Evolutionary conservation across 2,113 vertebrate genomes (phyloP).

Genomic region (Columba livia): DNA sequence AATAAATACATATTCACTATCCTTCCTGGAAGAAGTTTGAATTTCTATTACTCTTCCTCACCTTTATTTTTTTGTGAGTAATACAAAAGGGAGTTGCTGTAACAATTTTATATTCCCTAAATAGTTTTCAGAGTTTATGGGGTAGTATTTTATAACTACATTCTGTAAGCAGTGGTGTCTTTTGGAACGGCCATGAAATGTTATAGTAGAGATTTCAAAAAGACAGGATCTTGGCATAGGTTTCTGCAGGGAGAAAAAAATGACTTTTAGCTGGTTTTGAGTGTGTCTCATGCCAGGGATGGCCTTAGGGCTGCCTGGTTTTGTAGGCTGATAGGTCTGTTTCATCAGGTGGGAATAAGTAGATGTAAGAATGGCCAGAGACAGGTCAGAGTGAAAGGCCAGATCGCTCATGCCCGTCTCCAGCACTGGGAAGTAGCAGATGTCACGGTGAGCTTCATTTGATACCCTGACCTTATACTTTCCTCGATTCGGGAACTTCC

Average conservation of each 20-base stretch:
- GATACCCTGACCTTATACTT: neutral
- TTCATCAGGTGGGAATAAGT: neutral
- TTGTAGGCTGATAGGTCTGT: neutral
- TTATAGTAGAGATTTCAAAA: conserved; percentile 12
- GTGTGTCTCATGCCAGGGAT: neutral
- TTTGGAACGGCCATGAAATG: neutral
- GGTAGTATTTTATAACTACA: conserved; percentile 21
- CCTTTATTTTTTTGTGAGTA: neutral
- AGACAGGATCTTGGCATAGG: neutral
- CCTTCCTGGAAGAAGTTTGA: neutral
- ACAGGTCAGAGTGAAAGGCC: neutral
- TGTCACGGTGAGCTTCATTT: neutral
- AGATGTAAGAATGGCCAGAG: neutral
- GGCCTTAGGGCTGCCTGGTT: neutral
- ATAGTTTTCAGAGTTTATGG: conserved; percentile 51
- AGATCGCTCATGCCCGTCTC: neutral
- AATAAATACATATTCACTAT: neutral
- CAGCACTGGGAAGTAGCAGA: neutral
- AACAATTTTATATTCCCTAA: conserved; percentile 9
- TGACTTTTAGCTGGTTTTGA: neutral
- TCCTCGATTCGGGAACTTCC: neutral
- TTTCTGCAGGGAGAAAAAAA: neutral
- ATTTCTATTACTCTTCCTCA: neutral
- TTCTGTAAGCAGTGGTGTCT: conserved; percentile 27
- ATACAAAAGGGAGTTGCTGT: conserved; percentile 7